Conservation (phyloP, 2,888 invertebrate species). For the Aspidiotus rigidus region DNA sequence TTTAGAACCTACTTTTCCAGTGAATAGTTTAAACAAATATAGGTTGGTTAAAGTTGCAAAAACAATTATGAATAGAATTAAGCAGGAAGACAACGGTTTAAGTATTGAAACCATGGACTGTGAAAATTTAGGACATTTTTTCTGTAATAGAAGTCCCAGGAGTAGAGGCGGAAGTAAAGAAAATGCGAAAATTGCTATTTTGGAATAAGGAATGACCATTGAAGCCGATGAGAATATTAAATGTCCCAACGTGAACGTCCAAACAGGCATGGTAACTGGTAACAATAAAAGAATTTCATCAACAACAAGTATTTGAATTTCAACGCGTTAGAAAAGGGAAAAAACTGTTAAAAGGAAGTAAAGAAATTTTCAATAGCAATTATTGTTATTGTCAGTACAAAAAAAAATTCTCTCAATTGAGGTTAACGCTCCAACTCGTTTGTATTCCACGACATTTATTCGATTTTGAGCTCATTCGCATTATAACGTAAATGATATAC, state of each 20-base stretch:
- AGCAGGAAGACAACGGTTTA: conserved; percentile 69
- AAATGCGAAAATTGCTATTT: conserved; percentile 63
- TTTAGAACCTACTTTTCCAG: conserved; percentile 58
- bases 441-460: too few species aligned
- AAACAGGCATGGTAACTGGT: conserved; percentile 75
- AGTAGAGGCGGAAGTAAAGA: conserved; percentile 67
- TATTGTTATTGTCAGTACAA: too few species aligned
- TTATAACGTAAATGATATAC: too few species aligned
- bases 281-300: conserved; percentile 37
- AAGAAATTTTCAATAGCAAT: too few species aligned
- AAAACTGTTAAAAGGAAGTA: too few species aligned
- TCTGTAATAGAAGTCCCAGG: conserved; percentile 60
- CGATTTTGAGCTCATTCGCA: too few species aligned
- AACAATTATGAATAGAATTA: conserved; percentile 72
- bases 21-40: conserved; percentile 79
- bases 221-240: conserved; percentile 61
- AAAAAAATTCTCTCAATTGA: too few species aligned
- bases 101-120: conserved; percentile 65
- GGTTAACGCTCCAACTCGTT: too few species aligned
- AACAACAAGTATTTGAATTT: too few species aligned
- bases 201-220: conserved; percentile 66
- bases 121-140: conserved; percentile 52
- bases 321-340: too few species aligned
- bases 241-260: conserved; percentile 79
- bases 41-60: conserved; percentile 84